Evolutionary conservation across 2,888 invertebrate genomes (phyloP), one percentile per base, ranked within the genome.

Genomic region (Coenonympha glycerion): DNA sequence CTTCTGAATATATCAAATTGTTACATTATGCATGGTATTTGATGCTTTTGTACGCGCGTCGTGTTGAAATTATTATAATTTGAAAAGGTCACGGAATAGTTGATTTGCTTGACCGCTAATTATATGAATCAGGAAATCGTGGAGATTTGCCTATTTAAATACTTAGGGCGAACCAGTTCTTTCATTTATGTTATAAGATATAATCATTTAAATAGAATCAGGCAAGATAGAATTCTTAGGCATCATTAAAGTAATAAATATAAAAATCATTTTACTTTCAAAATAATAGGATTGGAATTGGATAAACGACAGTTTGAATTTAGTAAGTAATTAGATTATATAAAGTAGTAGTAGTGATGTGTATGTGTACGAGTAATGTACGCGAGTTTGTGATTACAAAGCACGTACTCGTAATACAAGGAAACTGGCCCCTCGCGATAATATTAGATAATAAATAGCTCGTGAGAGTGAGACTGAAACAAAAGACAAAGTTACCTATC

Each of bases 11-110:
- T 71, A 73, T 67, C 68, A 69, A 73, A 75, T 73, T 66, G 71
- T 58, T 72, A 74, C 69, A 81, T 80, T 81, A 83, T 79, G 76
- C 76, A 74, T 83, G 81, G 73, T 81, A 84, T 84, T 85, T 81
- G 76, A 81, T 78, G 68, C 64, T 64, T 69, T 82, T 79, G 76
- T 72, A 64, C 65, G 71, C 69, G 70, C 67, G 63, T 59, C 62
- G 73, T 85, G 79, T 75, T 61, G 81, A 80, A 83, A 85, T 80
- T 71, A 79, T 77, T 77, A 69, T 75, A 74, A 80, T 79, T 73
- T 66, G 63, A 68, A 78, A 79, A 81, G 78, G 79, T 79, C 80
- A 76, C 68, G 69, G 72, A 78, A 78, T 76, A 71, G 81, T 78
- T 68, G 83, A 76, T 79, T 73, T 80, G 82, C 84, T 84, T 84